Base-by-base conservation (phyloP, 1,140 invertebrate species). In the Sitodiplosis mosellana region DNA sequence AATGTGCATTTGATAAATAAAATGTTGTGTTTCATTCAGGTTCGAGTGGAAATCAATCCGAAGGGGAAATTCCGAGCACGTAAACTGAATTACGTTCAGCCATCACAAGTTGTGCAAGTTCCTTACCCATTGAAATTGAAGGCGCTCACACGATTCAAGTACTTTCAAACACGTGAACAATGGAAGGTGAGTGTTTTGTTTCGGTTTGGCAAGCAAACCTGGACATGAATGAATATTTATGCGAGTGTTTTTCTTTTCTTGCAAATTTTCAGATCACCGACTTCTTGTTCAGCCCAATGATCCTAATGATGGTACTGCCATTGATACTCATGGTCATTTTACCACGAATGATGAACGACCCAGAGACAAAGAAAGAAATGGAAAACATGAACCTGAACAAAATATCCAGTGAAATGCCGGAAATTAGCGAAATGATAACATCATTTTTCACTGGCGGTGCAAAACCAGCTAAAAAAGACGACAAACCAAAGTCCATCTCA, bases 261-360 rank as follows among this genome's bases (percentile, higher is more conserved):
- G 12, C 36, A 27, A 18, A 8, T 14, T 2, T 15, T 40, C 19
- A 63, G 59, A 72, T 88, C 6, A 94, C 89, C 10, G 92, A 97
- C 67, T 88, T 97, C 57, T 62, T 97, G 2, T 88, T 96, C 59
- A 95, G 89, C 69, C 92, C 93, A 36, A 96, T 96, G 92, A 85
- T 97, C 1, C 72, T 97, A 47, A 97, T 96, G 83, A 97, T 97
- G 91, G 78, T 96, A 20, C 59, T 95, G 45, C 93, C 93, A 1
- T 67, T 97, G 11, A 54, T 95, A 1, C 63, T 96, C 0, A 87
- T 98, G 52, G 84, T 96, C 77, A 71, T 96, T 49, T 66, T 96
- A 54, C 92, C 93, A 10, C 94, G 95, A 67, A 81, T 96, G 73
- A 89, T 97, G 78, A 95, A 90, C 61, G 91, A 96, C 69, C 88